Conservation (phyloP, 2,888 invertebrate species). For the Andrena camellia region DNA sequence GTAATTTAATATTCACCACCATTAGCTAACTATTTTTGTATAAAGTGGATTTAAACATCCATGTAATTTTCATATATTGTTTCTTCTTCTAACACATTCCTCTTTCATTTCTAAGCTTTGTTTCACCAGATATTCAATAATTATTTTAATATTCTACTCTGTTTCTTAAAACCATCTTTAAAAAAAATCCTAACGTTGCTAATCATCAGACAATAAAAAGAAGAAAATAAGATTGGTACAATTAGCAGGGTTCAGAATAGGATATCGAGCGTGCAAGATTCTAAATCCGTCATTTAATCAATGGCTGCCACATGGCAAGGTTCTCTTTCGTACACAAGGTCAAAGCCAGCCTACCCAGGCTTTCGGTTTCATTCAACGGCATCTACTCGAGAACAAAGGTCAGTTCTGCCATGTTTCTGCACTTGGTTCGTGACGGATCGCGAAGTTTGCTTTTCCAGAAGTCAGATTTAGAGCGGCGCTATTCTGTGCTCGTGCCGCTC, state of each 20-base stretch:
- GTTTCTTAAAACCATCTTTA: no score
- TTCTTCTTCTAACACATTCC: no score
- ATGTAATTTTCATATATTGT: no score
- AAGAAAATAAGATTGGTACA: not conserved
- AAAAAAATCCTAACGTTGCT: not conserved
- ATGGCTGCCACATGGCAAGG: conserved; percentile 19
- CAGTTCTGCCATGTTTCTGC: conserved; percentile 29
- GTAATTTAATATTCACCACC: no score
- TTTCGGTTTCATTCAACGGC: conserved; percentile 35
- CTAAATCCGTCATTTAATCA: conserved; percentile 43
- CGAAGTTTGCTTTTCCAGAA: conserved; percentile 47
- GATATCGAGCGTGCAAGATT: conserved; percentile 35
- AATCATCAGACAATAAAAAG: not conserved
- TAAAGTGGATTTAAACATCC: no score
- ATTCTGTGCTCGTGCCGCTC: conserved; percentile 7
- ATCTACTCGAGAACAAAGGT: conserved; percentile 35
- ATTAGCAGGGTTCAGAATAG: conserved; percentile 7
- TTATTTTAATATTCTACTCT: no score
- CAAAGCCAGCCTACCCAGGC: conserved; percentile 19
- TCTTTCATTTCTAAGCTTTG: no score
- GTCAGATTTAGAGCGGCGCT: conserved; percentile 24
- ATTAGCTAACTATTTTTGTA: no score
- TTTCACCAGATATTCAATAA: no score
- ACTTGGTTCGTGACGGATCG: not conserved
- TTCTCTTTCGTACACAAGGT: conserved; percentile 38